Conservation (phyloP, 2,113 vertebrate genomes). For the Paralichthys olivaceus region DNA sequence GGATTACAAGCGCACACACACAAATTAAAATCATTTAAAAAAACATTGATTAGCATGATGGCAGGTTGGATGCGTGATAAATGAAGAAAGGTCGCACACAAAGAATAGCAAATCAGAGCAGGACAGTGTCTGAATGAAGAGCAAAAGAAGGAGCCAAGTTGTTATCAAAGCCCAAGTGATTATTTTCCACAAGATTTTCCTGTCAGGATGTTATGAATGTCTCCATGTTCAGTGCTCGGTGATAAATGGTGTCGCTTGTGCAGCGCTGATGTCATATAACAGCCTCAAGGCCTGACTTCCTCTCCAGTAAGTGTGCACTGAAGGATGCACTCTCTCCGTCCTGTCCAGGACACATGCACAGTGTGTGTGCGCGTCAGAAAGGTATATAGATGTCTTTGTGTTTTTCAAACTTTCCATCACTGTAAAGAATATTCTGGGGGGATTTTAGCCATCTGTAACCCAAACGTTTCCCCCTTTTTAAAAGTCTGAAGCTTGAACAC, state of each 20-base stretch:
- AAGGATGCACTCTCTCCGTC: conserved; percentile 73
- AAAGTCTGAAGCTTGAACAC: conserved; percentile 40
- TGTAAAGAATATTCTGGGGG: conserved; percentile 23
- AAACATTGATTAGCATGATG: neutral
- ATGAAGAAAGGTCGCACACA: conserved; percentile 28
- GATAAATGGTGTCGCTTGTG: conserved; percentile 92
- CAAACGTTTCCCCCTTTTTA: conserved; percentile 1
- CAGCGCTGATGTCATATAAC: conserved; percentile 92
- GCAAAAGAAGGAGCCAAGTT: conserved; percentile 79
- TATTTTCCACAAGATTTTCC: conserved; percentile 97
- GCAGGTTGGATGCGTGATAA: neutral
- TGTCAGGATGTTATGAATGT: conserved; percentile 99
- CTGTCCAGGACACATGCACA: conserved; percentile 36
- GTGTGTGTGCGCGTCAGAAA: conserved; percentile 19
- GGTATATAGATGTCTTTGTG: conserved; percentile 14
- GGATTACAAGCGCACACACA: neutral
- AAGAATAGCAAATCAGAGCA: conserved; percentile 44
- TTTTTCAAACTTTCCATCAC: conserved; percentile 49
- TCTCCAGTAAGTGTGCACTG: conserved; percentile 72
- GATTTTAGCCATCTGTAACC: conserved; percentile 9
- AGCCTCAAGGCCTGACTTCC: conserved; percentile 88
- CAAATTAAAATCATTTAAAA: neutral
- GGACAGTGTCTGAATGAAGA: conserved; percentile 68
- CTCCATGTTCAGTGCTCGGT: conserved; percentile 90
- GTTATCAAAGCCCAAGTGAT: conserved; percentile 93